Percentiles rank a stretch among this genome's conserved stretches.
phyloP scores from a whole-genome alignment of 2,797 vertebrate genomes.

The Scyliorhinus canicula region DNA sequence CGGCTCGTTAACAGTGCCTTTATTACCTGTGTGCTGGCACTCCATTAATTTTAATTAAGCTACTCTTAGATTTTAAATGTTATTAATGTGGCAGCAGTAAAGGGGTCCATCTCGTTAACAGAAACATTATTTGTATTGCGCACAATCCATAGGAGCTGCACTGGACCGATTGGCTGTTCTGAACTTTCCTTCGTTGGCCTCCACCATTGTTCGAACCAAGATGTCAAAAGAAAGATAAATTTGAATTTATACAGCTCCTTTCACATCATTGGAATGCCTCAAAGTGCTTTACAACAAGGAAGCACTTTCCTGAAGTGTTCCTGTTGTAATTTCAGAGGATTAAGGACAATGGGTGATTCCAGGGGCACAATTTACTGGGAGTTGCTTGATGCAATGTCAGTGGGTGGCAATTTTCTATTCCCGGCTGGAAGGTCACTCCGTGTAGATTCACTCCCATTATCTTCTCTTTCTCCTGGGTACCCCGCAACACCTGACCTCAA shows the following conservation, averaged over 20 bases:
- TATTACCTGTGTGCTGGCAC: background rate
- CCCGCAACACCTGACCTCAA: background rate
- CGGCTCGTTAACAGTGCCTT: background rate
- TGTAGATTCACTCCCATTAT: background rate
- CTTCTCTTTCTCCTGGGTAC: background rate
- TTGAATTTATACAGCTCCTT: background rate
- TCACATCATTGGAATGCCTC: background rate
- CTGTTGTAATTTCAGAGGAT: background rate
- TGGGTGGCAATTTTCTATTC: background rate
- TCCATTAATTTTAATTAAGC: conserved; percentile 22
- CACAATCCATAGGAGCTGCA: background rate
- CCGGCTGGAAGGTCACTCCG: background rate
- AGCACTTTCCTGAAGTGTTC: background rate
- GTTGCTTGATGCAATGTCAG: too few relatives aligned
- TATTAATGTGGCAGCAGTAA: conserved; percentile 12
- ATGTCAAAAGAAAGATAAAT: background rate
- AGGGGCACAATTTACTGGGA: background rate
- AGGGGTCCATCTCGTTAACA: background rate
- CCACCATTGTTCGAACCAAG: background rate
- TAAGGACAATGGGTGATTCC: background rate
- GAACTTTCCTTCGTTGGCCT: background rate
- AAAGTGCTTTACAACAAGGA: background rate
- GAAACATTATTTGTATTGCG: background rate
- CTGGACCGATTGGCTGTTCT: background rate
- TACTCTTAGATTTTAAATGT: background rate